These are phyloP conservation scores for Cyclopterus lumpus DNA, from an alignment of 2,797 vertebrate species.

Conservation along the genomic window DNA sequence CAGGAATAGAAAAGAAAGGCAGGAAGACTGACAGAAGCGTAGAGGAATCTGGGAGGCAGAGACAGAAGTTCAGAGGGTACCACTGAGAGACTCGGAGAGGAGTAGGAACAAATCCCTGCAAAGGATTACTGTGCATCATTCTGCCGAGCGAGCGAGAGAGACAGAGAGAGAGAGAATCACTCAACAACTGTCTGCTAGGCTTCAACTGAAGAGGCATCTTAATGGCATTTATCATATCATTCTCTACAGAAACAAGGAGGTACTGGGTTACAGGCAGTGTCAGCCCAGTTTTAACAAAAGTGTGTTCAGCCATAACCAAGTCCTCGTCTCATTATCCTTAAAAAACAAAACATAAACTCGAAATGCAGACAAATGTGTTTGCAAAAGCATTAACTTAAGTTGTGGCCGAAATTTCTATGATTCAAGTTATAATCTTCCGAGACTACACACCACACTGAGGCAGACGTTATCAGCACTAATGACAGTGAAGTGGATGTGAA, in stretches of 20 bases:
- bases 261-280: slow-evolving; percentile 7
- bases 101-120: slow-evolving; percentile 67
- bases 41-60: slow-evolving; percentile 46
- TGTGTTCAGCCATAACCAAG: slow-evolving; percentile 28
- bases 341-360: not conserved
- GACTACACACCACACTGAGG: slow-evolving; percentile 21
- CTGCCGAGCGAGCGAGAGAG: slow-evolving; percentile 48
- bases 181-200: slow-evolving; percentile 36
- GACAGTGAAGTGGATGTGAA: slow-evolving; percentile 56
- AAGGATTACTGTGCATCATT: slow-evolving; percentile 70
- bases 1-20: slow-evolving; percentile 51
- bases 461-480: slow-evolving; percentile 43
- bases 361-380: slow-evolving; percentile 12
- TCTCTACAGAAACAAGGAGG: slow-evolving; percentile 20
- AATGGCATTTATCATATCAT: slow-evolving; percentile 6
- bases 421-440: slow-evolving; percentile 29
- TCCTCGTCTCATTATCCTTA: slow-evolving; percentile 6
- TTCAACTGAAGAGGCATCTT: slow-evolving; percentile 35
- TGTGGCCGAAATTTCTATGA: slow-evolving; percentile 14
- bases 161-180: slow-evolving; percentile 46
- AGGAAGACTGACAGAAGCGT: slow-evolving; percentile 29
- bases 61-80: slow-evolving; percentile 48
- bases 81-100: slow-evolving; percentile 44
- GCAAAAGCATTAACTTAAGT: slow-evolving; percentile 1
- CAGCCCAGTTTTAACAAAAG: slow-evolving; percentile 23